Base-by-base conservation (phyloP, 2,113 vertebrate species). In the Rhadina sibilatrix region DNA sequence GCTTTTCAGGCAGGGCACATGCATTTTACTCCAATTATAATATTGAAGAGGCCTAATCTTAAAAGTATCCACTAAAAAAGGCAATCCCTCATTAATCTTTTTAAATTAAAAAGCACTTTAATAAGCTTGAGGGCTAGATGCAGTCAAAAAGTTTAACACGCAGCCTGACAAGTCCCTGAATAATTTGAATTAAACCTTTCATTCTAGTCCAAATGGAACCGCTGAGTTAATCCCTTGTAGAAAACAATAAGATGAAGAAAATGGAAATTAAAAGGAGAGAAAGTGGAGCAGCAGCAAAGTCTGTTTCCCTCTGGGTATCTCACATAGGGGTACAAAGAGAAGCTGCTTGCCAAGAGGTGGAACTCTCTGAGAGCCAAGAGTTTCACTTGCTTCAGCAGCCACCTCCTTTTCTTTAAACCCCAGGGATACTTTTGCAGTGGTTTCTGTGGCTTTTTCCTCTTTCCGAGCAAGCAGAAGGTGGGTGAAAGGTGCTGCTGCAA, bases 161-260 rank as follows among this genome's bases (percentile, higher is more conserved):
- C 42, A 66, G 52, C 38, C 44, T 89, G 33, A 59, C 1, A 3
- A 74, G 33, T 31, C 54, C 14, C 60, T 60, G 33, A 83, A 60
- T 88, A 80, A 91, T 80, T 77, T 95, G 46, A 88, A 83, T 83
- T 59, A 90, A 83, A 83, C 46, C 33, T 68, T 92, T 91, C 31
- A 53, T 93, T 80, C 63, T 33, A 69, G 54, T 87, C 63, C 59
- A 80, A 85, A 64, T 28, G 40, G 66, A 93, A 66, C 44, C 0
- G 0, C 81, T 40, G 52, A 94, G 49, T 69, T 88, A 88, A 90
- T 90, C 66, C 40, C 66, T 49, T 65, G 53, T 65, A 23, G 82
- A 85, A 93, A 91, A 81, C 31, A 66, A 0, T 46, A 33, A 83
- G n/a, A 68, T n/a, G 28, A 90, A 80, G 84, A 76, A 94, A 81